Conservation (phyloP, 2,113 vertebrate genomes). For the Psilopsiagon aurifrons region DNA sequence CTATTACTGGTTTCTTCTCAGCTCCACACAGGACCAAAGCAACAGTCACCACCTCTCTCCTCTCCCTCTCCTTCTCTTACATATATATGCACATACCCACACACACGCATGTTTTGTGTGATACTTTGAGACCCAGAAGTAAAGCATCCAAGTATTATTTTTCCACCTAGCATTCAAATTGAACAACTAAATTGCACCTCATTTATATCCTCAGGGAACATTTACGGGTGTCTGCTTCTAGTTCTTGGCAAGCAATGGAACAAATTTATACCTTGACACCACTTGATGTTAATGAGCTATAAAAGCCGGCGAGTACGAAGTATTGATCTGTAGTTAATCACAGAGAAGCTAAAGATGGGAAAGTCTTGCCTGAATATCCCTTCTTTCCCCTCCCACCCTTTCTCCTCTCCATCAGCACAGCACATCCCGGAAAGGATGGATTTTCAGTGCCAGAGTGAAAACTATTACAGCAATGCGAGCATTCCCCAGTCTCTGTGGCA, state of each 20-base stretch:
- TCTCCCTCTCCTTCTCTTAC: not conserved
- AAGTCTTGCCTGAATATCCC: not conserved
- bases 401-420: constrained; percentile 1
- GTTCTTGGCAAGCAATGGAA: not conserved
- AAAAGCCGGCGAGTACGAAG: not conserved
- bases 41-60: not conserved
- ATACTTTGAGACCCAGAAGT: not conserved
- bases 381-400: not conserved
- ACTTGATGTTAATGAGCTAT: not conserved
- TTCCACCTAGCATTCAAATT: accelerated
- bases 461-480: not conserved
- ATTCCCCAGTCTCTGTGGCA: not conserved
- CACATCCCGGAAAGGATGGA: constrained; percentile 8
- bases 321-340: constrained; percentile 36
- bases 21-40: not conserved
- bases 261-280: not conserved
- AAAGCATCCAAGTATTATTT: not conserved
- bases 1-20: not conserved
- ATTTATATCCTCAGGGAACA: not conserved
- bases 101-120: accelerated
- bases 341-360: not conserved
- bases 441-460: not conserved
- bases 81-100: not conserved
- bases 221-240: not conserved
- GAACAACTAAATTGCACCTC: not conserved